Conservation (phyloP, 2,888 invertebrate genomes). For the Erebia ligea region DNA sequence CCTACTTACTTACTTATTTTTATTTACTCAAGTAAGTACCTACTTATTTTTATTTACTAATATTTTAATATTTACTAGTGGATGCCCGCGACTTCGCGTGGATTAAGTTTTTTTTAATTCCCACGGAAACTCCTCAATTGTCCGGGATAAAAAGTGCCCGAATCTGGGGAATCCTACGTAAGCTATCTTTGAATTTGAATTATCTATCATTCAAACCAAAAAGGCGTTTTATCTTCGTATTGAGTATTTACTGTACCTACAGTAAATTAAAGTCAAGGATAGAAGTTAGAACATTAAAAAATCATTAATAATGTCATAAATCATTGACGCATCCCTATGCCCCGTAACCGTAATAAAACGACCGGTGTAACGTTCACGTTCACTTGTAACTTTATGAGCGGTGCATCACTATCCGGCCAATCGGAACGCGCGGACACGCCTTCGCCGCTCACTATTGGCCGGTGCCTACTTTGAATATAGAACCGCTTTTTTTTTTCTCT, state of each 20-base stretch:
- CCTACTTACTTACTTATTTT: too few species aligned
- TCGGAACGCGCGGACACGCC: constrained; percentile 71
- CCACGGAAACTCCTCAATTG: too few species aligned
- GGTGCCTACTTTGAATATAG: constrained; percentile 78
- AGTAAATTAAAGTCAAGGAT: constrained; percentile 6
- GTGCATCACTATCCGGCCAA: constrained; percentile 69
- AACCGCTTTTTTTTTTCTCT: constrained; percentile 78
- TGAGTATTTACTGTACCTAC: not conserved
- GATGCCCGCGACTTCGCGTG: too few species aligned
- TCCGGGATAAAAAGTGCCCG: too few species aligned
- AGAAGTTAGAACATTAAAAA: constrained; percentile 10
- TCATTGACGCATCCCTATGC: constrained; percentile 34
- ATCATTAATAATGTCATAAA: constrained; percentile 26
- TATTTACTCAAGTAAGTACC: too few species aligned
- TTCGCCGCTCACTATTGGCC: constrained; percentile 74
- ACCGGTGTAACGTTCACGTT: constrained; percentile 42
- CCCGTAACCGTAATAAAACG: constrained; percentile 46
- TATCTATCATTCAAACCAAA: too few species aligned
- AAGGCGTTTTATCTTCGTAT: not conserved
- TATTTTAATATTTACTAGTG: too few species aligned
- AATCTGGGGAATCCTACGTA: too few species aligned
- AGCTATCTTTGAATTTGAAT: too few species aligned
- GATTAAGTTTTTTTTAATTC: too few species aligned
- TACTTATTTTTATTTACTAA: too few species aligned
- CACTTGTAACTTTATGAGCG: constrained; percentile 70